phyloP scores from a whole-genome alignment of 1,140 invertebrate genomes.

The Achatina immaculata region DNA sequence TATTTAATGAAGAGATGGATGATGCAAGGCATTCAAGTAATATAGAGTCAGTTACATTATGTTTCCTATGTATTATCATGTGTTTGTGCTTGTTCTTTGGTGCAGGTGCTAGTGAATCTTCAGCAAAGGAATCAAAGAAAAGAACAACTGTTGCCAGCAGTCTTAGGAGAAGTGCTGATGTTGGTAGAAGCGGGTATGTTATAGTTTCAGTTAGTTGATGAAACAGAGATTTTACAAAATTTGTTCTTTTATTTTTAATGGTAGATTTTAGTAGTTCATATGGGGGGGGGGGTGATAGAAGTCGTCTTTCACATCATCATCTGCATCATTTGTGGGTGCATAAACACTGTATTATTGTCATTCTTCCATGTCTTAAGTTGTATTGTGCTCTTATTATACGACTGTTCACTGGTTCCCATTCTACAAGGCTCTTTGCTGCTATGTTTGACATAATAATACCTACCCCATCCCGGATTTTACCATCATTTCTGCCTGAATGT shows the following conservation, averaged over 20 bases:
- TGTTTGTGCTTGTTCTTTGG: constrained; percentile 37
- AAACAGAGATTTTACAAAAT: not conserved
- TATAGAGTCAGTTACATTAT: not conserved
- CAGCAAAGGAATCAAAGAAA: constrained; percentile 32
- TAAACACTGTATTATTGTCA: not conserved
- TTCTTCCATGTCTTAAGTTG: too few relatives aligned
- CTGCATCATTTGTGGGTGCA: too few relatives aligned
- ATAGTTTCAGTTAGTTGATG: constrained; percentile 26
- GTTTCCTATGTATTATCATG: not conserved
- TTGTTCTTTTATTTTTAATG: not conserved
- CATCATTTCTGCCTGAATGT: too few relatives aligned
- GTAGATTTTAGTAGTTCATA: not conserved
- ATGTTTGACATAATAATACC: too few relatives aligned
- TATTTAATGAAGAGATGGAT: not conserved
- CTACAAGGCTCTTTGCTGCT: too few relatives aligned
- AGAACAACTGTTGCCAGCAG: constrained; percentile 36
- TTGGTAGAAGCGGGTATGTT: constrained; percentile 23
- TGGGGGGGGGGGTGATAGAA: too few relatives aligned
- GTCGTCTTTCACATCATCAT: too few relatives aligned
- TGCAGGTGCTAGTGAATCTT: constrained; percentile 51
- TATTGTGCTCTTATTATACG: too few relatives aligned
- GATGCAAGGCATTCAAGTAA: not conserved
- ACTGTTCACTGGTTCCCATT: too few relatives aligned
- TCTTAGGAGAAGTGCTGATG: constrained; percentile 53
- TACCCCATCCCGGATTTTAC: too few relatives aligned